Evolutionary conservation across 2,797 vertebrate genomes (phyloP).

Genomic region (Bradypus variegatus): DNA sequence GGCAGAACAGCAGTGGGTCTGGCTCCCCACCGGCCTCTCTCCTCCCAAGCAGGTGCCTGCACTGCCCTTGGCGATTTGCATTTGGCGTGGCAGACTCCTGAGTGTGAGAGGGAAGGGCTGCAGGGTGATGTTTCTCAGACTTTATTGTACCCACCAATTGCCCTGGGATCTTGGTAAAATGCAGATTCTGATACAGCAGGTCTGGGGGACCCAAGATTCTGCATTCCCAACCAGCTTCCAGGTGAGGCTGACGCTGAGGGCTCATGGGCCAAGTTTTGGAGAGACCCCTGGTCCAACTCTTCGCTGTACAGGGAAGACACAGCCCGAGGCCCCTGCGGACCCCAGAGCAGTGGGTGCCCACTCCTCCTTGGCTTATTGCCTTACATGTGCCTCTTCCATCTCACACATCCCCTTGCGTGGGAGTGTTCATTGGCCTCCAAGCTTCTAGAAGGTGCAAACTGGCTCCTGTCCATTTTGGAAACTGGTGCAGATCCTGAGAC

Average conservation of each 20-base stretch:
- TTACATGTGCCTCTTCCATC: background rate
- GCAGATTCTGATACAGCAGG: background rate
- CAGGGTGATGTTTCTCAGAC: background rate
- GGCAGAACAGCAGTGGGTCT: background rate
- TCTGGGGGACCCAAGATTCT: background rate
- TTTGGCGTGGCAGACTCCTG: background rate
- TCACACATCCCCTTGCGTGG: background rate
- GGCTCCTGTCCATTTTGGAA: background rate
- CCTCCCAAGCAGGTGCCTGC: background rate
- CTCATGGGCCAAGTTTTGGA: background rate
- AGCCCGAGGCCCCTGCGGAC: background rate
- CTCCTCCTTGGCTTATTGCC: background rate
- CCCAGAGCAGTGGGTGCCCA: background rate
- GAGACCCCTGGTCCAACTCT: background rate
- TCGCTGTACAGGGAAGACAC: background rate
- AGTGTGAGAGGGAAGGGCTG: background rate
- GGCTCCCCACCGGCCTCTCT: background rate
- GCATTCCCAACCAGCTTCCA: background rate
- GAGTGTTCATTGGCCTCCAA: background rate
- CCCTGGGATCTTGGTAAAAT: background rate
- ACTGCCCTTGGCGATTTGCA: background rate
- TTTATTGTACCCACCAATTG: rapidly evolving
- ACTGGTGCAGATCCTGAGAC: background rate
- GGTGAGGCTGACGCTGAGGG: background rate
- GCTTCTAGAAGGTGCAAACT: background rate